phyloP scores from a whole-genome alignment of 2,888 invertebrate species.

The Synanthedon formicaeformis region DNA sequence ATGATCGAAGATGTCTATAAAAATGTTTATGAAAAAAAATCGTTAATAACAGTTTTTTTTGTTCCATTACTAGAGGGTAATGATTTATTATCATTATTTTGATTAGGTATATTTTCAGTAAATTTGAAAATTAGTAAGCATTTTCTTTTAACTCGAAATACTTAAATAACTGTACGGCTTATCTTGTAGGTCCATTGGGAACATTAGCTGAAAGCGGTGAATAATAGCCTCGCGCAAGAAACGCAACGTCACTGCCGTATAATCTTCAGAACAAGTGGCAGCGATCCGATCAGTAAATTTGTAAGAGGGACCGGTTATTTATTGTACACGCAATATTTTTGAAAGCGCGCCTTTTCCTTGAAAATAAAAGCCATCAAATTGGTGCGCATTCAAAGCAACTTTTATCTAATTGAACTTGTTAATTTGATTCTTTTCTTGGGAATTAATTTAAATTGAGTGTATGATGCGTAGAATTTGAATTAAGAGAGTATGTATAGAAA shows the following conservation, averaged over 20 bases:
- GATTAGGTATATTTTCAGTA: neutral
- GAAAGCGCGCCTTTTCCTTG: neutral
- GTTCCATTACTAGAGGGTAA: too few relatives aligned
- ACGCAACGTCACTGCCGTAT: slow-evolving; percentile 18
- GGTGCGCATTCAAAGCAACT: neutral
- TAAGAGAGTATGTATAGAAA: neutral
- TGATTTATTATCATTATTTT: too few relatives aligned
- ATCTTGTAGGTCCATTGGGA: slow-evolving; percentile 8
- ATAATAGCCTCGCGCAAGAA: slow-evolving; percentile 8
- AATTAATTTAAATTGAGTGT: too few relatives aligned
- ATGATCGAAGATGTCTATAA: too few relatives aligned
- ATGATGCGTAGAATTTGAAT: too few relatives aligned
- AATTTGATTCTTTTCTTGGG: too few relatives aligned
- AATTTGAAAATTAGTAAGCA: neutral
- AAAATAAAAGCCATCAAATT: slow-evolving; percentile 2
- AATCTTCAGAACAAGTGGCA: slow-evolving; percentile 20
- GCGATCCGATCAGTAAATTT: slow-evolving; percentile 14
- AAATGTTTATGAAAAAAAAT: too few relatives aligned
- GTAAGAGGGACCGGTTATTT: slow-evolving; percentile 11
- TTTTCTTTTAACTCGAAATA: neutral
- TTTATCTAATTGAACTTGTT: too few relatives aligned
- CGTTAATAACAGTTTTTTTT: too few relatives aligned
- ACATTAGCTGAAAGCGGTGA: slow-evolving; percentile 2
- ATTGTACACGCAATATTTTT: slow-evolving; percentile 1
- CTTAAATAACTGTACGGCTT: slow-evolving; percentile 6